Conservation (phyloP, 37 sponge, comb jelly and placozoan genomes). For the Crambe crambe region DNA sequence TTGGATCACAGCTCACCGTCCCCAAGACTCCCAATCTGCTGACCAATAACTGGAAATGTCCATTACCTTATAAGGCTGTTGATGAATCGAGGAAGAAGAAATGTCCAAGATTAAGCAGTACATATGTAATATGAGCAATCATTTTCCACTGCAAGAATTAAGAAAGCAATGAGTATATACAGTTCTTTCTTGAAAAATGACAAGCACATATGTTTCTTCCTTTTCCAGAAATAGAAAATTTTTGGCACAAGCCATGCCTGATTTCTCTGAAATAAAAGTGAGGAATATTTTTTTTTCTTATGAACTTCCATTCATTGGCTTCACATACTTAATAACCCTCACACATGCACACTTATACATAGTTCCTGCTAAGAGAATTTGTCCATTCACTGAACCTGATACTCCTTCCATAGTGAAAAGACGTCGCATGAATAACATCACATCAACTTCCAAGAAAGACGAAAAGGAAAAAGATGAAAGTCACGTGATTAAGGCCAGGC, state of each 20-base stretch:
- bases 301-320: too few relatives aligned
- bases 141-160: too few relatives aligned
- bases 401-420: conserved; percentile 55
- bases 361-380: conserved; percentile 45
- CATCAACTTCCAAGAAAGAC: neutral
- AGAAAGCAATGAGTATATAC: too few relatives aligned
- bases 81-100: conserved; percentile 69
- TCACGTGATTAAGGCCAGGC: conserved; percentile 32
- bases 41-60: conserved; percentile 40
- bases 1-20: neutral
- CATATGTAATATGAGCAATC: neutral
- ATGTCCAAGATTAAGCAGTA: conserved; percentile 54
- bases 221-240: conserved; percentile 13
- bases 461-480: conserved; percentile 23
- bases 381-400: conserved; percentile 38
- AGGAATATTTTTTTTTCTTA: too few relatives aligned
- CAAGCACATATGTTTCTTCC: too few relatives aligned
- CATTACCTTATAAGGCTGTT: conserved; percentile 26
- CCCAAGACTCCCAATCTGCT: conserved; percentile 64
- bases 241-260: conserved; percentile 55
- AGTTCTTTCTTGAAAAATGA: too few relatives aligned
- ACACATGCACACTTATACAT: neutral
- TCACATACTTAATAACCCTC: neutral
- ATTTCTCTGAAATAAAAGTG: conserved; percentile 19
- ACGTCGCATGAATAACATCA: neutral